Percentiles rank a stretch among this genome's conserved stretches.
Conservation (phyloP, 2,797 vertebrate species). For the Chelonia mydas region DNA sequence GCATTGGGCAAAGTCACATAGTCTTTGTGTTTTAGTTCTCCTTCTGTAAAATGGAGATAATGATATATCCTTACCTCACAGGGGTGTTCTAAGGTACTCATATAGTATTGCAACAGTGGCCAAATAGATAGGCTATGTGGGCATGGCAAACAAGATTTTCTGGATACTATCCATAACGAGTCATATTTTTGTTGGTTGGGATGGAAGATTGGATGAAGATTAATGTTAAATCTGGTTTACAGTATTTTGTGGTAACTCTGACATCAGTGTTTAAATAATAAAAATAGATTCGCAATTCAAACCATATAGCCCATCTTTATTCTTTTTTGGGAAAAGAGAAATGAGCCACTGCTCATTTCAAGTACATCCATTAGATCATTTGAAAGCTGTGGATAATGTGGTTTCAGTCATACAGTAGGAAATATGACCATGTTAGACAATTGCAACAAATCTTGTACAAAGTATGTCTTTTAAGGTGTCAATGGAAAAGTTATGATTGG, state of each 20-base stretch:
- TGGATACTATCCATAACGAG: neutral
- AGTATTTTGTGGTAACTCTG: too few relatives aligned
- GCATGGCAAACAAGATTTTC: neutral
- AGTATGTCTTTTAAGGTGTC: too few relatives aligned
- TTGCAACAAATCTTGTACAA: too few relatives aligned
- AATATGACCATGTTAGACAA: too few relatives aligned
- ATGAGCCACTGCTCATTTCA: neutral
- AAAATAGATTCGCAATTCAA: neutral
- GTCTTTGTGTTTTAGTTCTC: neutral
- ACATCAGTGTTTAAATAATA: neutral
- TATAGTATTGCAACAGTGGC: neutral
- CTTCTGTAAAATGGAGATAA: neutral
- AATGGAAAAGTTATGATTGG: too few relatives aligned
- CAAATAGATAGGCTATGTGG: neutral
- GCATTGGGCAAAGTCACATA: neutral
- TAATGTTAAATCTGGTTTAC: neutral
- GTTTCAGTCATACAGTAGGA: neutral
- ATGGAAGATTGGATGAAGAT: neutral
- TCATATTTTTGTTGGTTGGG: neutral
- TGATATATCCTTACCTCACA: neutral
- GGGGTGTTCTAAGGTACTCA: rapidly evolving
- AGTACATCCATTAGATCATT: neutral
- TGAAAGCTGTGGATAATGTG: neutral
- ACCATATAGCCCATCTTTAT: neutral
- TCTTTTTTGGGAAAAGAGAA: neutral